Evolutionary conservation across 2,888 invertebrate genomes (phyloP).

Genomic region (Linnaemya tessellans): DNA sequence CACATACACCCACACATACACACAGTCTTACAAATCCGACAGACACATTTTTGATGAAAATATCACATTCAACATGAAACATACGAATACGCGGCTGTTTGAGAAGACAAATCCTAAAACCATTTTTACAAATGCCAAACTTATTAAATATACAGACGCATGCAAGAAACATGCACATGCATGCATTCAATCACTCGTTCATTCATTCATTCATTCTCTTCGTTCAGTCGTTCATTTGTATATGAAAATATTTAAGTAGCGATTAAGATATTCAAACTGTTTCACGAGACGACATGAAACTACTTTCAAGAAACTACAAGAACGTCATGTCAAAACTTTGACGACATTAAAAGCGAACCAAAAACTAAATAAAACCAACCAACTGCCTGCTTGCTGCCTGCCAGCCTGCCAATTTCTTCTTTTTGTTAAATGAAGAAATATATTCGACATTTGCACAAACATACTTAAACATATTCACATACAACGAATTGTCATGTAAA

Average conservation of each 20-base stretch:
- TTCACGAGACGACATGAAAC: slow-evolving; percentile 77
- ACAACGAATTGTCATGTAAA: slow-evolving; percentile 23
- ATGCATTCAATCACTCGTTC: background rate
- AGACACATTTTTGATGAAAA: slow-evolving; percentile 54
- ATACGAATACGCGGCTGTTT: slow-evolving; percentile 25
- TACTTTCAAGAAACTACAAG: slow-evolving; percentile 79
- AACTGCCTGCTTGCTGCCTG: slow-evolving; percentile 37
- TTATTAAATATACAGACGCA: slow-evolving; percentile 17
- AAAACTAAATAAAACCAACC: slow-evolving; percentile 61
- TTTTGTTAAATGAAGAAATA: slow-evolving; percentile 36
- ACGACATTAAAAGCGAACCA: slow-evolving; percentile 75
- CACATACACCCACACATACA: background rate
- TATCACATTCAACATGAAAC: slow-evolving; percentile 26
- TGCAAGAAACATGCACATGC: background rate
- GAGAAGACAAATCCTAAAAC: slow-evolving; percentile 34
- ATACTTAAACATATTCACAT: slow-evolving; percentile 34
- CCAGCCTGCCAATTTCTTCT: too few species aligned
- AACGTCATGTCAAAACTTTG: slow-evolving; percentile 80
- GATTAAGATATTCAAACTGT: slow-evolving; percentile 70
- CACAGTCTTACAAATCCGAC: background rate
- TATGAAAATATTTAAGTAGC: slow-evolving; percentile 43
- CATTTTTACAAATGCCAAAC: slow-evolving; percentile 54
- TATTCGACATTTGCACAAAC: slow-evolving; percentile 38
- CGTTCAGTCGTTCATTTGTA: slow-evolving; percentile 17
- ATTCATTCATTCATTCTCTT: background rate